A percentile compares a stretch with the other conserved stretches of the same genome.
Evolutionary conservation across 1,140 invertebrate genomes (phyloP).

Genomic region (Dendrolimus punctatus): DNA sequence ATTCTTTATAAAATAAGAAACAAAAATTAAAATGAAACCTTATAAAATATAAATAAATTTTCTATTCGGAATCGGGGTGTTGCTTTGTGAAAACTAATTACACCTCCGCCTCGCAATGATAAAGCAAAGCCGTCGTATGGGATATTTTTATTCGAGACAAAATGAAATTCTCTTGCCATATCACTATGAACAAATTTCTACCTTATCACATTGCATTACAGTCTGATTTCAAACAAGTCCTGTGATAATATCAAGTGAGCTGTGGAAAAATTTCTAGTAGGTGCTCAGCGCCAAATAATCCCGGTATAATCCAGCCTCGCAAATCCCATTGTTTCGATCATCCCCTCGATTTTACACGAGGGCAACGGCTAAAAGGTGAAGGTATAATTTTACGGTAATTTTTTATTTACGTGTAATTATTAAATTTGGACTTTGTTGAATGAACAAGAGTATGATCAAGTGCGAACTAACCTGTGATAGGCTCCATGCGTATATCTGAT

Average conservation of each 20-base stretch:
- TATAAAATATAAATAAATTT: background rate
- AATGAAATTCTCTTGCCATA: conserved; percentile 50
- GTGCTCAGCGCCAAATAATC: conserved; percentile 63
- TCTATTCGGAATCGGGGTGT: conserved; percentile 33
- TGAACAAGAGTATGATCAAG: no score
- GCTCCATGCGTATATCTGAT: no score
- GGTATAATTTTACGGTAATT: no score
- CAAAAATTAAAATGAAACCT: background rate
- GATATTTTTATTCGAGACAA: conserved; percentile 68
- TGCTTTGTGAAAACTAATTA: conserved; percentile 68
- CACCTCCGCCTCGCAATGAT: conserved; percentile 62
- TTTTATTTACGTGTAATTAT: no score
- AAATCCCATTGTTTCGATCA: conserved; percentile 71
- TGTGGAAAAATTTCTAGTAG: conserved; percentile 44
- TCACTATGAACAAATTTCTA: conserved; percentile 12
- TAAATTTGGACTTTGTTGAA: no score
- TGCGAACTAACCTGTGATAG: no score
- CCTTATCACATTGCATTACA: conserved; percentile 9
- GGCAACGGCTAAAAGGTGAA: conserved; percentile 7
- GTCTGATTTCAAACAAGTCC: background rate
- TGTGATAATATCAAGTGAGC: background rate
- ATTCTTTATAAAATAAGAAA: background rate
- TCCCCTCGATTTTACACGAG: conserved; percentile 35
- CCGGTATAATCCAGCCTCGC: conserved; percentile 63
- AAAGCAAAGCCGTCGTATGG: conserved; percentile 67